Conservation (phyloP, 2,113 vertebrate genomes). For the Ivindomyrus marchei region DNA sequence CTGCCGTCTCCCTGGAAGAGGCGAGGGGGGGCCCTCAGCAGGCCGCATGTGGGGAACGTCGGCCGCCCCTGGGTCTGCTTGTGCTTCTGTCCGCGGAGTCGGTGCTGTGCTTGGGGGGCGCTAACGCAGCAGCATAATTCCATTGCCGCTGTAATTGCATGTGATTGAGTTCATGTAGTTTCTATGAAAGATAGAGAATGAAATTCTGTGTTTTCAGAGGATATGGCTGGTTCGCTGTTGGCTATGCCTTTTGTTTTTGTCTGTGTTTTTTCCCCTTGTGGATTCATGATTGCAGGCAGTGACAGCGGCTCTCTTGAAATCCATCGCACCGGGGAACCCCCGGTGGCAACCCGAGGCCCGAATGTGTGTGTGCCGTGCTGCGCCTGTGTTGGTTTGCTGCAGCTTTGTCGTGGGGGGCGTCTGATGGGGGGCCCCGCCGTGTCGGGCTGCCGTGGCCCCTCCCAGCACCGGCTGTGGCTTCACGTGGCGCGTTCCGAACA, state of each 20-base stretch:
- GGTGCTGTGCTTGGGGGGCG: not conserved
- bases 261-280: not conserved
- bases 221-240: not conserved
- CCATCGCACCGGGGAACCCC: not conserved
- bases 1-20: not conserved
- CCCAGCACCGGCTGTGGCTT: not conserved
- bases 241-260: not conserved
- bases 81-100: not conserved
- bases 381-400: not conserved
- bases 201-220: not conserved
- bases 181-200: not conserved
- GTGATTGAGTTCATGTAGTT: not conserved
- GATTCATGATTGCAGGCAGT: not conserved
- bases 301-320: not conserved
- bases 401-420: not conserved
- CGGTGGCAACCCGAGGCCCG: not conserved
- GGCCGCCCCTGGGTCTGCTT: not conserved
- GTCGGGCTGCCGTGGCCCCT: not conserved
- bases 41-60: not conserved
- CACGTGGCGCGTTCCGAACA: not conserved
- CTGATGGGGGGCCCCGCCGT: not conserved
- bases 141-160: not conserved
- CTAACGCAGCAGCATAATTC: not conserved
- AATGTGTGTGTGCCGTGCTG: not conserved
- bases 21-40: not conserved